Percentiles rank a stretch among this genome's conserved stretches.
These are phyloP conservation scores for Sternotherus odoratus DNA, from an alignment of 2,797 vertebrate species.

Conservation along the genomic window DNA sequence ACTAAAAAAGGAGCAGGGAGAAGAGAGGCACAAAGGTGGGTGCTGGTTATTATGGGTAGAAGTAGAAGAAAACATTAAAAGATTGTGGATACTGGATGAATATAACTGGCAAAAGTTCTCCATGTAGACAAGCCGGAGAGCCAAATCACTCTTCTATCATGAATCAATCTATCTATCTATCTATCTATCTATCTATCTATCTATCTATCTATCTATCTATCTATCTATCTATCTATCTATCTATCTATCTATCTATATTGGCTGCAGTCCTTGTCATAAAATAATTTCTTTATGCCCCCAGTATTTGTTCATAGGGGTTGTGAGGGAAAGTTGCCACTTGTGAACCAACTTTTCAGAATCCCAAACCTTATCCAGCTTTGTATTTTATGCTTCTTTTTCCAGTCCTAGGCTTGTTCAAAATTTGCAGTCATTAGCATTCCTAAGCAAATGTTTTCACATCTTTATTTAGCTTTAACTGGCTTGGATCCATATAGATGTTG, in stretches of 20 bases:
- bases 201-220: too few relatives aligned
- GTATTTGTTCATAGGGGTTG: not conserved
- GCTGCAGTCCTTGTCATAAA: not conserved
- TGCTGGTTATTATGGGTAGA: not conserved
- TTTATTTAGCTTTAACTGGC: not conserved
- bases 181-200: too few relatives aligned
- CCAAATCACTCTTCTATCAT: not conserved
- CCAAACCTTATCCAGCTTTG: fast-evolving
- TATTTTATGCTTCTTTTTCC: too few relatives aligned
- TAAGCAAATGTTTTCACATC: not conserved
- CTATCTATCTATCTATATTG: too few relatives aligned
- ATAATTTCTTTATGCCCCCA: fast-evolving
- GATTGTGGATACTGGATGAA: not conserved
- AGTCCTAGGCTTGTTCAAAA: not conserved
- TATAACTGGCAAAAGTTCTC: not conserved
- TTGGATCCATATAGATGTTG: not conserved
- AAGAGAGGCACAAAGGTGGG: not conserved
- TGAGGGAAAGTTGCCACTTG: not conserved
- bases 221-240: too few relatives aligned
- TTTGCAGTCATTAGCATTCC: not conserved
- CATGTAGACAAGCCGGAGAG: not conserved
- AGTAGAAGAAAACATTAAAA: too few relatives aligned
- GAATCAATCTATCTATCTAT: not conserved
- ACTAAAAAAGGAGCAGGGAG: not conserved
- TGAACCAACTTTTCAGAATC: not conserved